Percentiles rank a stretch among this genome's conserved stretches.
Conservation (phyloP, 2,797 vertebrate genomes). For the Anguilla obscura region DNA sequence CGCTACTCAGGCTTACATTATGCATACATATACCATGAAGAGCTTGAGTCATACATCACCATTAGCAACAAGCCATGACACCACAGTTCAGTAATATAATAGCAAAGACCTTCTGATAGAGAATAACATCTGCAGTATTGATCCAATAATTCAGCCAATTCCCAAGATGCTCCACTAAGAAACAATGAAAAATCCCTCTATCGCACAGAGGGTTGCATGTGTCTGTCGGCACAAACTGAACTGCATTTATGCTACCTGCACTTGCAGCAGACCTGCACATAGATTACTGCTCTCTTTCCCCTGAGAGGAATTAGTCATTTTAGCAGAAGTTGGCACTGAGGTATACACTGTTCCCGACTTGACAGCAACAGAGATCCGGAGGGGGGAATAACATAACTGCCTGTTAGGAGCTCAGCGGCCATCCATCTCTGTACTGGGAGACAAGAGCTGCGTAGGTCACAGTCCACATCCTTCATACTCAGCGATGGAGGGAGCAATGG, state of each 20-base stretch:
- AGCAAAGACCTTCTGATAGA: neutral
- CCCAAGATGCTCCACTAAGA: neutral
- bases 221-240: neutral
- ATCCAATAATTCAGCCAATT: neutral
- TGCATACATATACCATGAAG: neutral
- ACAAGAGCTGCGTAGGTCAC: neutral
- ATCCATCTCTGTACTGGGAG: constrained; percentile 8
- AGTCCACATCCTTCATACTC: neutral
- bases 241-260: neutral
- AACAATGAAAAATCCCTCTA: neutral
- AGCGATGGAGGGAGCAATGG: neutral
- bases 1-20: neutral
- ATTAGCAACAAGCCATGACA: neutral
- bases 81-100: neutral
- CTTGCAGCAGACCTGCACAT: neutral
- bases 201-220: neutral
- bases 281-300: neutral
- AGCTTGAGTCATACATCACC: neutral
- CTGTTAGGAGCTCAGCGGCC: neutral
- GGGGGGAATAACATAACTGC: neutral
- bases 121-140: neutral
- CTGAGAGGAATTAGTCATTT: neutral
- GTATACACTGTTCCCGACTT: neutral
- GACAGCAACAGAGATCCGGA: neutral
- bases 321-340: neutral